These are phyloP conservation scores for Disparrhopalites patrizii DNA, from an alignment of 2,888 invertebrate genomes.

Conservation along the genomic window DNA sequence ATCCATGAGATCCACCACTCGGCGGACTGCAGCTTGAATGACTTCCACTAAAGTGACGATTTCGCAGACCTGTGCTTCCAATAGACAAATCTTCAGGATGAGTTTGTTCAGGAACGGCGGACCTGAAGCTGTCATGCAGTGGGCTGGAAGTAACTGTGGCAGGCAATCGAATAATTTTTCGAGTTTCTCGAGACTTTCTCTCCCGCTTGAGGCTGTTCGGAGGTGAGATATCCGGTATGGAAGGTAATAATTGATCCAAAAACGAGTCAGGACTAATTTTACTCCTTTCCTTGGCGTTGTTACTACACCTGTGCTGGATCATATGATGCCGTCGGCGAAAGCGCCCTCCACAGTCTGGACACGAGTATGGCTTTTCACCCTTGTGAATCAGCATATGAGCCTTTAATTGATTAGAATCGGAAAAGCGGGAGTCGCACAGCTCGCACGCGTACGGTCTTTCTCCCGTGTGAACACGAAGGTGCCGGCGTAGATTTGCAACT, in stretches of 20 bases:
- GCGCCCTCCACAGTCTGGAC: conserved; percentile 70
- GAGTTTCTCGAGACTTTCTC: conserved; percentile 56
- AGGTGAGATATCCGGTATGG: conserved; percentile 31
- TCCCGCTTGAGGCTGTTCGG: conserved; percentile 48
- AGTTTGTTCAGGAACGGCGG: conserved; percentile 71
- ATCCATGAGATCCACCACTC: conserved; percentile 42
- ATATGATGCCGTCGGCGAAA: conserved; percentile 83
- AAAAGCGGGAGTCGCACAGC: conserved; percentile 78
- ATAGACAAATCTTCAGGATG: conserved; percentile 87
- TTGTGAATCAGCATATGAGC: conserved; percentile 85
- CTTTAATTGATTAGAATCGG: conserved; percentile 87
- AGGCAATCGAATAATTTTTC: conserved; percentile 55
- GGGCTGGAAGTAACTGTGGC: conserved; percentile 24
- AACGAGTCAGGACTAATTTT: conserved; percentile 22
- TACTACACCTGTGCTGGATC: conserved; percentile 71
- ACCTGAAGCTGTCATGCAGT: conserved; percentile 22
- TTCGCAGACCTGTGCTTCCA: conserved; percentile 26
- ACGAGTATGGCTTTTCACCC: conserved; percentile 83
- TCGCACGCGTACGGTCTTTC: conserved; percentile 85
- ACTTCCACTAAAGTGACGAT: conserved; percentile 42
- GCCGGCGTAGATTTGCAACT: conserved; percentile 84
- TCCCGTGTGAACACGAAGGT: conserved; percentile 85
- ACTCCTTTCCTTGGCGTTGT: conserved; percentile 12
- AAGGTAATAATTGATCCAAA: too few species aligned
- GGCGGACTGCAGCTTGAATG: conserved; percentile 45